Percentiles rank a stretch among this genome's conserved stretches.
phyloP scores from a whole-genome alignment of 2,797 vertebrate species.

The Ataeniobius toweri region DNA sequence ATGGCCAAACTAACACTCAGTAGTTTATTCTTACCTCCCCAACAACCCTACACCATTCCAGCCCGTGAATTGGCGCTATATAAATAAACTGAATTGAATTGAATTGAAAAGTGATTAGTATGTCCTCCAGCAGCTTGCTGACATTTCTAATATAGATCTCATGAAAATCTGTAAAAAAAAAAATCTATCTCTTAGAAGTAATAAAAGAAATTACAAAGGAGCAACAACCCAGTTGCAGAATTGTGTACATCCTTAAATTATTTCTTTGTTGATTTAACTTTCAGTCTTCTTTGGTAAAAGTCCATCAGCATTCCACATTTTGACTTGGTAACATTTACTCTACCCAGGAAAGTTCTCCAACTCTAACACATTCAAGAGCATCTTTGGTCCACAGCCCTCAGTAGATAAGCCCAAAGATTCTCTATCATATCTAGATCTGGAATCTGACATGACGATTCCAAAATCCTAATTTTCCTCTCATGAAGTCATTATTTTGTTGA shows the following conservation, averaged over 20 bases:
- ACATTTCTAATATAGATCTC: too few relatives aligned
- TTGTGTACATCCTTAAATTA: not conserved
- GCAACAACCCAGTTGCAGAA: not conserved
- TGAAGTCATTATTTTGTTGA: not conserved
- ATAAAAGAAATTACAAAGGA: not conserved
- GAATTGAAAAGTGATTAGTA: not conserved
- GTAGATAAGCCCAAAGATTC: too few relatives aligned
- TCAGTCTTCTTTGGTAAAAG: not conserved
- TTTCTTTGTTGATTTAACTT: not conserved
- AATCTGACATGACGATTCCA: not conserved
- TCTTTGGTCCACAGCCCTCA: not conserved
- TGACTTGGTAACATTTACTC: not conserved
- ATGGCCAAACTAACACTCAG: too few relatives aligned
- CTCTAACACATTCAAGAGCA: not conserved
- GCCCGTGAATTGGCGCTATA: too few relatives aligned
- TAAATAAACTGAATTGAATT: too few relatives aligned
- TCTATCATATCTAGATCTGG: too few relatives aligned
- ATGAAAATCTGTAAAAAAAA: not conserved
- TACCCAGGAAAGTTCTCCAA: not conserved
- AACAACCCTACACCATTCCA: too few relatives aligned
- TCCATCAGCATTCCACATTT: not conserved
- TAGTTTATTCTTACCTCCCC: too few relatives aligned
- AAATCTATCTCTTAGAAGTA: not conserved
- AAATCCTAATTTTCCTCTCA: not conserved
- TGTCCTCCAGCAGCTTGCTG: not conserved